Base-by-base conservation (phyloP, 2,888 invertebrate genomes). In the Apoda limacodes region DNA sequence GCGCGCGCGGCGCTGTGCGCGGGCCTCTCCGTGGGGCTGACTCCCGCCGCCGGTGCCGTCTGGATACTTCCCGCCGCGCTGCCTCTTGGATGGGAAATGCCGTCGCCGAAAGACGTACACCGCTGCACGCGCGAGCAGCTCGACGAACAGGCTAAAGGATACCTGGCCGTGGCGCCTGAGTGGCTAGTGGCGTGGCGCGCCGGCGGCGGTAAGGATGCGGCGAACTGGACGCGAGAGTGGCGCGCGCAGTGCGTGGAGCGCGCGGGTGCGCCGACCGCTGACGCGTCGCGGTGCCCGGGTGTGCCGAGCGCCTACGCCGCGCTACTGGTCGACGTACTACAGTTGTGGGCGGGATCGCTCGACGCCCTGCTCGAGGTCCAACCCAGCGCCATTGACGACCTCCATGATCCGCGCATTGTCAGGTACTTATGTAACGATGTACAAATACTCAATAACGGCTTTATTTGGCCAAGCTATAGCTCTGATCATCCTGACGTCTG, bases 21-120 rank as follows among this genome's bases (percentile, higher is more conserved):
- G 55, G 94, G 92, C 0, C 86, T 80, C 54, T 83, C 76, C 48
- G 80, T 85, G 39, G 83, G 87, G 39, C 90, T 92, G 85, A 85
- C 86, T 12, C 86, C 87, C 1, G 58, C 62, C 25, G 66, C 89
- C 44, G 92, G 91, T 21, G 92, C 89, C 61, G 89, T 91, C 2
- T 95, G 95, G 95, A 91, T 95, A 55, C 74, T 95, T 33, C 93
- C 95, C 0, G 81, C 84, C 19, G 89, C 92, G 88, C 74, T 90
- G 11, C 78, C 83, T 5, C 58, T 74, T 2, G 65, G 82, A 39
- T 92, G 92, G 92, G 69, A 88, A 31, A 82, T 81, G 1, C 52
- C 64, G 6, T 61, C 58, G 26, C 88, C 88, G 0, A 70, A 70
- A 28, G 92, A 92, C 60, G 82, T 5, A 60, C 92, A 34, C 75